phyloP scores from a whole-genome alignment of 2,113 vertebrate species.

The Gracilinanus agilis region DNA sequence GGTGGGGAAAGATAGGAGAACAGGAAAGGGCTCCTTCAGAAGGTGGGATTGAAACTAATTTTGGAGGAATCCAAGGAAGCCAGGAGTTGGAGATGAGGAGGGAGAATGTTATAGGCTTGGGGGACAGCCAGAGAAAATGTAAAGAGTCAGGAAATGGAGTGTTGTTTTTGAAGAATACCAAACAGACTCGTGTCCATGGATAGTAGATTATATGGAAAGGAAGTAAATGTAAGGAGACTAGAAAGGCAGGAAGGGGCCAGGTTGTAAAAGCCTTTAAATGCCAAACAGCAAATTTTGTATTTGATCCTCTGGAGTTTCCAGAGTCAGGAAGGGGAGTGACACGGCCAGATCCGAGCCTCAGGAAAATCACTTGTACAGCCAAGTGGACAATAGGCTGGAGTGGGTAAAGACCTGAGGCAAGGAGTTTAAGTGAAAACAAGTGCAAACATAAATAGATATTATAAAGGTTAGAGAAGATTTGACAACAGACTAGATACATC shows the following conservation, averaged over 20 bases:
- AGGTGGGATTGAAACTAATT: neutral
- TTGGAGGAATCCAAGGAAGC: neutral
- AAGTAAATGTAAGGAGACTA: neutral
- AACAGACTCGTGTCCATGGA: neutral
- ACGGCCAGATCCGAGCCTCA: neutral
- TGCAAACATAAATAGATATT: neutral
- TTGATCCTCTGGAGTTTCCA: neutral
- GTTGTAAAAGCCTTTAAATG: neutral
- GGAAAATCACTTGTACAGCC: neutral
- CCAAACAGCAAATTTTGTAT: neutral
- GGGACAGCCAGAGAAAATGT: neutral
- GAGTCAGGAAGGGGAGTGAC: neutral
- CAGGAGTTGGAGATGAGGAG: neutral
- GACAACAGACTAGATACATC: neutral
- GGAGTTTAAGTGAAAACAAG: neutral
- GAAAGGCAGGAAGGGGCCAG: neutral
- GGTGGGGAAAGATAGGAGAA: neutral
- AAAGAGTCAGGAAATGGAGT: neutral
- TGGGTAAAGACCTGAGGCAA: neutral
- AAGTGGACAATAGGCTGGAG: neutral
- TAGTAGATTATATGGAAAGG: neutral
- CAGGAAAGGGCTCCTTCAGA: neutral
- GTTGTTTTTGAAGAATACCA: neutral
- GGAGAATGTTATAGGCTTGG: neutral
- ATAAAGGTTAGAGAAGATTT: neutral